Percentiles rank a stretch among this genome's conserved stretches.
These are phyloP conservation scores for Aspidapion aeneum DNA, from an alignment of 2,888 invertebrate species.

Conservation along the genomic window DNA sequence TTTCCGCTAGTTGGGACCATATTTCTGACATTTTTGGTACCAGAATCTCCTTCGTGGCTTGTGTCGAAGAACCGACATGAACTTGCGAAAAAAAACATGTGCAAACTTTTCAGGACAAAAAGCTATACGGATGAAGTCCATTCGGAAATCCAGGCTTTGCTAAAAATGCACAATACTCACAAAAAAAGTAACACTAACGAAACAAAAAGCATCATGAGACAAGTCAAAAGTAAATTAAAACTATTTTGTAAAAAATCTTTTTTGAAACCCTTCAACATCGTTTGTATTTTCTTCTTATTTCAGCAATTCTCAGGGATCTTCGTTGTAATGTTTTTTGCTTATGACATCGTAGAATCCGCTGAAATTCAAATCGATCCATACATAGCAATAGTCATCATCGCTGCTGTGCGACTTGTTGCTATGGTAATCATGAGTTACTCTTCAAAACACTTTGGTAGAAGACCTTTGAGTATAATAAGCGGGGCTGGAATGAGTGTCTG, in stretches of 20 bases:
- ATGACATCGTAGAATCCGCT: conserved; percentile 50
- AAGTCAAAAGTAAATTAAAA: conserved; percentile 34
- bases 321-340: conserved; percentile 55
- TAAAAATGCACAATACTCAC: conserved; percentile 30
- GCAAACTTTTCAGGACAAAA: conserved; percentile 45
- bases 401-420: conserved; percentile 48
- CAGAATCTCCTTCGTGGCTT: conserved; percentile 57
- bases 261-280: conserved; percentile 50
- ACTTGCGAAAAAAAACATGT: conserved; percentile 48
- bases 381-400: conserved; percentile 52
- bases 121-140: conserved; percentile 32
- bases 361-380: conserved; percentile 50
- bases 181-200: neutral
- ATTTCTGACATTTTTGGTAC: conserved; percentile 46
- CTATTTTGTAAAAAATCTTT: conserved; percentile 45
- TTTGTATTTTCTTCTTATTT: conserved; percentile 53
- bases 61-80: conserved; percentile 47
- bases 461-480: conserved; percentile 56
- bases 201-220: conserved; percentile 27
- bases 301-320: conserved; percentile 58
- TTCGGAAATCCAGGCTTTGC: conserved; percentile 37
- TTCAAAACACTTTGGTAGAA: conserved; percentile 55
- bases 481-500: conserved; percentile 55
- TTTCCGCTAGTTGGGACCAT: conserved; percentile 48
- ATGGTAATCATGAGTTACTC: conserved; percentile 48